Percentiles rank a stretch among this genome's conserved stretches.
Conservation (phyloP, 30 jellyfish, hydroid and myxozoan genomes). For the Hydractinia echinata region DNA sequence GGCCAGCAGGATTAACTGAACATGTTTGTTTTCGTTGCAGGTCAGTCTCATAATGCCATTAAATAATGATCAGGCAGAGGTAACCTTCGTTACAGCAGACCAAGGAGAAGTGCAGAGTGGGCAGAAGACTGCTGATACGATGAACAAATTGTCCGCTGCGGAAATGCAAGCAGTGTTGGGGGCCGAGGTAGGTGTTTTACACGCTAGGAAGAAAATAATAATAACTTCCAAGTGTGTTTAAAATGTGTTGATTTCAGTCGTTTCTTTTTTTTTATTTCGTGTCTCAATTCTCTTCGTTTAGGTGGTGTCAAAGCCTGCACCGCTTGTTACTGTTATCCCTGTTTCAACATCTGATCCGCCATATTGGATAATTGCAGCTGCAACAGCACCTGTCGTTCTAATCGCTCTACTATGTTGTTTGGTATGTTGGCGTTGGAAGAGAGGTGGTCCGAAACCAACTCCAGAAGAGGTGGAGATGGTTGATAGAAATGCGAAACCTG, state of each 20-base stretch:
- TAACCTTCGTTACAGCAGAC: conserved; percentile 50
- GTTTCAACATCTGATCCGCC: conserved; percentile 30
- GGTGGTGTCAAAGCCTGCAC: conserved; percentile 68
- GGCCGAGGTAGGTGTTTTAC: conserved; percentile 39
- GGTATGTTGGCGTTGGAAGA: conserved; percentile 75
- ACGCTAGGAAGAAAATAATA: too few relatives aligned
- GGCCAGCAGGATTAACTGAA: neutral
- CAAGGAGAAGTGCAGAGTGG: conserved; percentile 54
- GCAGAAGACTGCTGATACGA: conserved; percentile 36
- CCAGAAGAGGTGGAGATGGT: conserved; percentile 61
- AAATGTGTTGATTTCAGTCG: too few relatives aligned
- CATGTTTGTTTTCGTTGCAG: conserved; percentile 22
- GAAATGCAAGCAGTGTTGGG: conserved; percentile 60
- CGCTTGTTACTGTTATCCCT: conserved; percentile 38
- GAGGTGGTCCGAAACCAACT: conserved; percentile 68
- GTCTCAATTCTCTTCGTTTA: neutral
- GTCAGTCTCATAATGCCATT: conserved; percentile 28
- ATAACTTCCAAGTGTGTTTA: too few relatives aligned
- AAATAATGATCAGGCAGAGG: conserved; percentile 39
- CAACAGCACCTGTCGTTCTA: conserved; percentile 49
- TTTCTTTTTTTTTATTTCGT: neutral
- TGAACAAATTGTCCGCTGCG: conserved; percentile 49
- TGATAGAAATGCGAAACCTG: conserved; percentile 29
- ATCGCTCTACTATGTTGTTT: conserved; percentile 33
- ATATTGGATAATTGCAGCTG: conserved; percentile 86